A percentile compares a stretch with the other conserved stretches of the same genome.
Evolutionary conservation across 1,140 invertebrate species (phyloP).

Genomic region (Asbolus verrucosus): DNA sequence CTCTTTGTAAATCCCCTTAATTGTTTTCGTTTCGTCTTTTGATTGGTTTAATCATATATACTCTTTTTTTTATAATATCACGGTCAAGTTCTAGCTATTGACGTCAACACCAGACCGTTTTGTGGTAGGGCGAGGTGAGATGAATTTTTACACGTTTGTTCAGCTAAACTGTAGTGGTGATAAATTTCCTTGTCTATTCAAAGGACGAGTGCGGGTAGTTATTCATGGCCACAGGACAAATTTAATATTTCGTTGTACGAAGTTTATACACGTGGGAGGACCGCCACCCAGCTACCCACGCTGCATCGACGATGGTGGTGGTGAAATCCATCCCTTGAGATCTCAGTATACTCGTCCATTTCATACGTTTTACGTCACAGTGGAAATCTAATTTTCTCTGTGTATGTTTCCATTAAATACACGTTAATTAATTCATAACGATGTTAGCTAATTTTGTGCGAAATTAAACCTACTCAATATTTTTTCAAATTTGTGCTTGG

Average conservation of each 20-base stretch:
- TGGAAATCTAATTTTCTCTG: constrained; percentile 25
- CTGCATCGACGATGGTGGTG: neutral
- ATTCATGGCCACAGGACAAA: constrained; percentile 12
- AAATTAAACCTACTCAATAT: too few relatives aligned
- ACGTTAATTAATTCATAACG: neutral
- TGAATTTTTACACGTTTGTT: neutral
- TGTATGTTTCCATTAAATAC: neutral
- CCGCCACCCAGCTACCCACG: constrained; percentile 10
- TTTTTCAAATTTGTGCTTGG: too few relatives aligned
- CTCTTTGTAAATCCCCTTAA: neutral
- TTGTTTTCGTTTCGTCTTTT: constrained; percentile 5
- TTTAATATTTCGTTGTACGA: constrained; percentile 25
- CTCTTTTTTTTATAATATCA: constrained; percentile 25
- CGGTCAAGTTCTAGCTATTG: constrained; percentile 16
- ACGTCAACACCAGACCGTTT: constrained; percentile 1
- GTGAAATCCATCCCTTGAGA: constrained; percentile 24
- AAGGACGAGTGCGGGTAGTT: constrained; percentile 2
- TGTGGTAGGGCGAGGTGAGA: constrained; percentile 7
- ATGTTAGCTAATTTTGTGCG: neutral
- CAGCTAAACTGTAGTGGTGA: neutral
- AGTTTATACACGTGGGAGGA: constrained; percentile 23
- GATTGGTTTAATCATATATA: constrained; percentile 11
- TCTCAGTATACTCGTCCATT: constrained; percentile 10
- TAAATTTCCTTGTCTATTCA: constrained; percentile 7
- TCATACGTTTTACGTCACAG: constrained; percentile 12